Evolutionary conservation across 2,113 vertebrate species (phyloP).

Genomic region (Leptodactylus fuscus): DNA sequence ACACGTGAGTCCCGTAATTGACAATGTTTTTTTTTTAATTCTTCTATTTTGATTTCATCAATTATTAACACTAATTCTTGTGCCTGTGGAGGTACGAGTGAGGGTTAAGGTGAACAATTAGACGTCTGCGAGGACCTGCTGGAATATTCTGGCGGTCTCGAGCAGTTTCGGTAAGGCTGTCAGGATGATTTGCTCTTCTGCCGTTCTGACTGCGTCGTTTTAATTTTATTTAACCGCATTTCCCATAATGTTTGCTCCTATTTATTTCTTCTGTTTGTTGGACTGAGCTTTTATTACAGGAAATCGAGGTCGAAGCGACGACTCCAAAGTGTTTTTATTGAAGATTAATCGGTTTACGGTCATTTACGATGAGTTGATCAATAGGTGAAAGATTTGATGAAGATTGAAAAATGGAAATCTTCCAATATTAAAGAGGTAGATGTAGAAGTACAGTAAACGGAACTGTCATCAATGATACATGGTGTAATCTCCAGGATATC

Average conservation of each 20-base stretch:
- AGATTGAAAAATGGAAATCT: constrained; percentile 15
- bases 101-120: constrained; percentile 36
- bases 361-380: constrained; percentile 19
- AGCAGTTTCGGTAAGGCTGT: constrained; percentile 40
- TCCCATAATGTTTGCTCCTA: constrained; percentile 21
- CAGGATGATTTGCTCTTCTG: constrained; percentile 7
- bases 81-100: constrained; percentile 1
- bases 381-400: constrained; percentile 25
- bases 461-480: not conserved
- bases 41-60: constrained; percentile 20
- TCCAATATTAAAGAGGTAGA: not conserved
- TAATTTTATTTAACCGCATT: constrained; percentile 29
- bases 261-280: not conserved
- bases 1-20: not conserved
- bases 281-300: constrained; percentile 21
- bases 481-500: not conserved
- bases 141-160: not conserved
- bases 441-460: not conserved
- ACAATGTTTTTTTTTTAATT: no score
- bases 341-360: not conserved
- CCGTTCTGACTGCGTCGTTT: not conserved
- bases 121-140: not conserved
- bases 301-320: constrained; percentile 1
- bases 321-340: constrained; percentile 3
- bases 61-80: constrained; percentile 47